A percentile compares a stretch with the other conserved stretches of the same genome.
phyloP scores from a whole-genome alignment of 2,888 invertebrate genomes.

The Agriopis marginaria region DNA sequence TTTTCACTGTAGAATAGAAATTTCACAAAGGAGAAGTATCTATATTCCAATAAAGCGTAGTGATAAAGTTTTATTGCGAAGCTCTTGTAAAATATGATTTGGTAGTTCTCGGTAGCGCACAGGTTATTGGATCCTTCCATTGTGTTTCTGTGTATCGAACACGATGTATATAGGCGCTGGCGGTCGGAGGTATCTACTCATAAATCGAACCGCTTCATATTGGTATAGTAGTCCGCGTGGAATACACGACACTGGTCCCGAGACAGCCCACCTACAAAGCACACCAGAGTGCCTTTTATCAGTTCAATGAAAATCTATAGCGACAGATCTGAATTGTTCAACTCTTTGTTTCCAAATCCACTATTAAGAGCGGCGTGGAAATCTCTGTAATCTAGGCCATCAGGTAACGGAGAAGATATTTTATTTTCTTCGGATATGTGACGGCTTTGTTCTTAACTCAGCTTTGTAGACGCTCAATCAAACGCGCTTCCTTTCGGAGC shows the following conservation, averaged over 20 bases:
- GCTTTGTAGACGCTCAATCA: slow-evolving; percentile 38
- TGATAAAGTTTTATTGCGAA: slow-evolving; percentile 39
- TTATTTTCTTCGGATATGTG: slow-evolving; percentile 31
- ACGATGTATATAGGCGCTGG: slow-evolving; percentile 34
- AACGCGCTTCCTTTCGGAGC: slow-evolving; percentile 32
- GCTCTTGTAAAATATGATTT: slow-evolving; percentile 38
- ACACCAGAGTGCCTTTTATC: slow-evolving; percentile 19
- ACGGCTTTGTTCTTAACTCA: slow-evolving; percentile 35
- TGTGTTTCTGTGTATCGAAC: slow-evolving; percentile 42
- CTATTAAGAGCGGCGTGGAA: slow-evolving; percentile 30
- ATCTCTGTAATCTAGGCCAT: slow-evolving; percentile 25
- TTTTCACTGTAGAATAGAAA: slow-evolving; percentile 22
- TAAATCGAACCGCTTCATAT: slow-evolving; percentile 46
- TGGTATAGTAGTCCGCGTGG: slow-evolving; percentile 30
- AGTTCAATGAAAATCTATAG: slow-evolving; percentile 32
- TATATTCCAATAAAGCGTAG: slow-evolving; percentile 27
- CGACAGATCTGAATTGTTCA: slow-evolving; percentile 19
- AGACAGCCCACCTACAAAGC: slow-evolving; percentile 24
- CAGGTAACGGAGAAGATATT: slow-evolving; percentile 28
- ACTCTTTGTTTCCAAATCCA: slow-evolving; percentile 14
- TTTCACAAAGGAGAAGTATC: slow-evolving; percentile 21
- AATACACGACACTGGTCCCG: slow-evolving; percentile 23
- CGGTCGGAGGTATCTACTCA: slow-evolving; percentile 44
- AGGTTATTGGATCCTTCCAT: slow-evolving; percentile 38
- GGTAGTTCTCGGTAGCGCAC: slow-evolving; percentile 30